phyloP scores from a whole-genome alignment of 2,888 invertebrate genomes.

The Platynereis dumerilii region DNA sequence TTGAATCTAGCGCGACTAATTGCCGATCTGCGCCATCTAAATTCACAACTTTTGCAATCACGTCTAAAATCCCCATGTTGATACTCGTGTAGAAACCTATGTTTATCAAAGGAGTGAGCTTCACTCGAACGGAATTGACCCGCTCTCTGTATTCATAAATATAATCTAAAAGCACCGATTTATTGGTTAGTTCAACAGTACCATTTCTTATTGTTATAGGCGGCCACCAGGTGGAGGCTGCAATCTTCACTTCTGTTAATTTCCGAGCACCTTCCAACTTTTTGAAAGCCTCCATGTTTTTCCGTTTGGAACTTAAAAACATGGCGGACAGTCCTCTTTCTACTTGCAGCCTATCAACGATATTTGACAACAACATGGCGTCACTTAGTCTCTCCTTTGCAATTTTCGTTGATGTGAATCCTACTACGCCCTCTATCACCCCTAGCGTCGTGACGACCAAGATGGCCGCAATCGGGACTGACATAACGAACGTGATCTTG shows the following conservation, averaged over 20 bases:
- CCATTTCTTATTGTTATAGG: neutral
- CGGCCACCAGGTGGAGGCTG: neutral
- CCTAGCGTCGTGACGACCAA: neutral
- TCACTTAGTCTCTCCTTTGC: neutral
- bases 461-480: neutral
- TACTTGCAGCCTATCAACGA: conserved; percentile 1
- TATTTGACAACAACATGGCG: neutral
- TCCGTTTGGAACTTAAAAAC: neutral
- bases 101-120: neutral
- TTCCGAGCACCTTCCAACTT: neutral
- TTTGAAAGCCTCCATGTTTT: neutral
- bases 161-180: neutral
- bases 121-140: too few species aligned
- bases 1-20: conserved; percentile 14
- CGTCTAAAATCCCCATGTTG: conserved; percentile 7
- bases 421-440: neutral
- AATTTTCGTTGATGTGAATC: neutral
- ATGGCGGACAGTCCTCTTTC: neutral
- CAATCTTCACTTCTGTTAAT: neutral
- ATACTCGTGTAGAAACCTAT: conserved; percentile 23
- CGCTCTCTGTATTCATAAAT: too few species aligned
- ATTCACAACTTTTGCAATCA: neutral
- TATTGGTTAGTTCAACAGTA: neutral
- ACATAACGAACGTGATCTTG: neutral
- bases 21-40: neutral